Base-by-base conservation (phyloP, 1,140 invertebrate genomes). In the Drosophila rhopaloa region DNA sequence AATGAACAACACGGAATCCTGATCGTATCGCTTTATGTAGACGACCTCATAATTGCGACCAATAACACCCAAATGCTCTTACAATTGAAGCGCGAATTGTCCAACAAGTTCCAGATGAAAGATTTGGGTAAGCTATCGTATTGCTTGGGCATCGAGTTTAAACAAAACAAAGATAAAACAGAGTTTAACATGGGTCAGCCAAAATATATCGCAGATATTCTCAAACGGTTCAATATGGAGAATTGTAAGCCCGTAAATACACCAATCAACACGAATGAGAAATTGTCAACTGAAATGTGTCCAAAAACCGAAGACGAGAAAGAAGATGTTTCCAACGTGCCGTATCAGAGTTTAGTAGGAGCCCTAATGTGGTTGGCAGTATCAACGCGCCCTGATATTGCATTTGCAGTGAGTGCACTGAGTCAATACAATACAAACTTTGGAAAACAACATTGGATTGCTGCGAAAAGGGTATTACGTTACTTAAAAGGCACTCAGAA, bases 201-300 rank as follows among this genome's bases (percentile, higher is more conserved):
- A 1, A 40, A 55, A 13, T 55, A 57, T 16, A 29, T 57, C 1
- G 27, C 40, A 32, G 40, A 32, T 14, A 44, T 44, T 4, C 38
- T 44, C 1, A n/a, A 55, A 24, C 16, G 35, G 13, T 55, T 55
- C 14, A 19, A 32, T 10, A 57, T 57, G 40, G 40, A 32, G 5
- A 46, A 32, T 13, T 32, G 40, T 1, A 58, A 58, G 8, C 27
- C 27, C 5, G 7, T 19, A 32, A 32, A 57, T 57, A 57, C 27
- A 1, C 40, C 40, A 46, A 55, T 57, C 1, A 57, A 44, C 55
- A 44, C 38, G n/a, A 13, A 8, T 14, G 14, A 46, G 3, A 58
- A 58, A 46, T 44, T 57, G 14, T 44, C 40, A 13, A 57, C 27
- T 4, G 14, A 57, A 44, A 57, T 57, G 55, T 57, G 24, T 16